Evolutionary conservation across 1,140 invertebrate species (phyloP).

Genomic region (Ruditapes philippinarum): DNA sequence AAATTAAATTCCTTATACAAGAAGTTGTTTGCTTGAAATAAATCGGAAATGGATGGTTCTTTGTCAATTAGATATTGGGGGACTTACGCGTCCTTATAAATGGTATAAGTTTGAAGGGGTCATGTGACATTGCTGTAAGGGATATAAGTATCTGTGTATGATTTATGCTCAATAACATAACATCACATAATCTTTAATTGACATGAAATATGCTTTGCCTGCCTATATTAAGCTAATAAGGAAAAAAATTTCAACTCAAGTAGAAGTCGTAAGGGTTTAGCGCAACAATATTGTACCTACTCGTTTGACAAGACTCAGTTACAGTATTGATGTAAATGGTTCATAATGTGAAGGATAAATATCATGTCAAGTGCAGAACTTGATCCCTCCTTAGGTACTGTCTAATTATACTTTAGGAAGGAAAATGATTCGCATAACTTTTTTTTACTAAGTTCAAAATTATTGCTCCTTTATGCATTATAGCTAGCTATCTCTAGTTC

Average conservation of each 20-base stretch:
- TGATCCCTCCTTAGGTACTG: neutral
- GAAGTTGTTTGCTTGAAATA: neutral
- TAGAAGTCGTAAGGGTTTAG: too few relatives aligned
- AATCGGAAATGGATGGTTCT: neutral
- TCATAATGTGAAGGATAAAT: neutral
- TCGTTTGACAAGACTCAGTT: too few relatives aligned
- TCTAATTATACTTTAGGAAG: too few relatives aligned
- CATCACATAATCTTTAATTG: too few relatives aligned
- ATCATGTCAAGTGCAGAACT: neutral
- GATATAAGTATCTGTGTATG: neutral
- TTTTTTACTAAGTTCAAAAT: too few relatives aligned
- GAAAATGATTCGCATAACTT: too few relatives aligned
- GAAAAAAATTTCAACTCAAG: too few relatives aligned
- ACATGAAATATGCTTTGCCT: too few relatives aligned
- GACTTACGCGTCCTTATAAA: neutral
- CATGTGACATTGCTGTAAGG: neutral
- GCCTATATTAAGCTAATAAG: too few relatives aligned
- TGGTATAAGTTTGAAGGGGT: neutral
- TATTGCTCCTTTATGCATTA: too few relatives aligned
- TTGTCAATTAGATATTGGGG: neutral
- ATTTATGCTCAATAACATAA: neutral
- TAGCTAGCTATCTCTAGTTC: too few relatives aligned
- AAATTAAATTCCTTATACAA: conserved; percentile 17
- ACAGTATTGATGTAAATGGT: neutral
- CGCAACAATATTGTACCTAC: too few relatives aligned